Conservation (phyloP, 2,888 invertebrate species). For the Galeruca laticollis region DNA sequence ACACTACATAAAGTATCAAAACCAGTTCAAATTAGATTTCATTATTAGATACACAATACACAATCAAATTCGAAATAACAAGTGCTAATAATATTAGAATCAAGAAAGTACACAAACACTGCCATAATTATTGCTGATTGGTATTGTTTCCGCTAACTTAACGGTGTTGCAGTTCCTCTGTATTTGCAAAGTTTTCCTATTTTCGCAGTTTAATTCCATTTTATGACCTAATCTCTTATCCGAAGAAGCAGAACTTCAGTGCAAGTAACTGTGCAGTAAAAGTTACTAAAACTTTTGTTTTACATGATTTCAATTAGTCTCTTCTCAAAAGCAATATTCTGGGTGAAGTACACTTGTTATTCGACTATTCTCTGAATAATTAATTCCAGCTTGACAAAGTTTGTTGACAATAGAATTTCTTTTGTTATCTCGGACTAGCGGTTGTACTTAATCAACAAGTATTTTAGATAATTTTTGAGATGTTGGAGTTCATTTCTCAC, state of each 20-base stretch:
- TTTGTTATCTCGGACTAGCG: no score
- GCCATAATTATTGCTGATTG: background rate
- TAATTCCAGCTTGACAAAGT: slow-evolving; percentile 4
- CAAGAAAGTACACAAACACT: background rate
- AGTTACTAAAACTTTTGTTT: slow-evolving; percentile 4
- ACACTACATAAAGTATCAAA: no score
- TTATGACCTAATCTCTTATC: background rate
- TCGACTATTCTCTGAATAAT: background rate
- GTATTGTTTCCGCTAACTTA: background rate
- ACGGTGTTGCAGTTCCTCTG: background rate
- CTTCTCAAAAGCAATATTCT: background rate
- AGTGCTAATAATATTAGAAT: no score
- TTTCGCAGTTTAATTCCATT: background rate
- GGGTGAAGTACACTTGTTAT: slow-evolving; percentile 3
- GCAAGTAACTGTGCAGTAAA: no score
- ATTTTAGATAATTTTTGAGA: no score
- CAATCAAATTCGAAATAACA: no score
- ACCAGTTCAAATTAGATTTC: no score
- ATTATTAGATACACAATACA: no score
- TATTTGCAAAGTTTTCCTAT: background rate
- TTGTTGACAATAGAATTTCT: slow-evolving; percentile 8
- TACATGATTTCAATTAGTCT: slow-evolving; percentile 18
- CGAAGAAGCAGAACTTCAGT: background rate
- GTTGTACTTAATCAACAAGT: no score
- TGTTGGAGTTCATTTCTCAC: no score